Evolutionary conservation across 2,797 vertebrate genomes (phyloP), one percentile per base, ranked within the genome.

Genomic region (Lindbergichthys nudifrons): DNA sequence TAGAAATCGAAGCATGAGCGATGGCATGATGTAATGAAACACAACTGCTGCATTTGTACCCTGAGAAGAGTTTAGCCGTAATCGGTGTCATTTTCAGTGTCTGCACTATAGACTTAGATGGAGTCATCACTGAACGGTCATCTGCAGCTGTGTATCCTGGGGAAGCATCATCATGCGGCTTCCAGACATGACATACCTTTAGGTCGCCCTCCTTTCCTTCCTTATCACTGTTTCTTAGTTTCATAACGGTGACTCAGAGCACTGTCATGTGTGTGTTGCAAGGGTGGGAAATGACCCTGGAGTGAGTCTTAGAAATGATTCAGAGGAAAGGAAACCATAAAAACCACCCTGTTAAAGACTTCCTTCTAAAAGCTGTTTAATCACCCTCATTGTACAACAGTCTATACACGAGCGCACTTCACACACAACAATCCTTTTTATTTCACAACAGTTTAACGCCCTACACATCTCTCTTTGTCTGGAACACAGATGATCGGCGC

Each of bases 1-100:
- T 51, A 62, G 64, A 87, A 86, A 90, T 90, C 58, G 72, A 90
- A 90, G 77, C 68, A 45, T 74, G 75, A 84, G 65, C 62, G 75
- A 85, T 76, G 64, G 72, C 73, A 75, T 90, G 91, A 90, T 90
- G 88, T 85, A 79, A 92, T 89, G 76, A 88, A 84, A 88, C 46
- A 71, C 88, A 88, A 86, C 75, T 18, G 77, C 65, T 48, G 63
- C 50, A 73, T 85, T 82, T 87, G 83, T 75, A 82, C 65, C 71
- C 19, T 1, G 52, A 82, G 86, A 88, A 65, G 79, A 79, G 62
- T 73, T 79, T 64, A 67, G 80, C 54, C 7, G 19, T 81, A 85
- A 86, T 88, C 82, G 82, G 78, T 74, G 79, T 83, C 79, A 78
- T 75, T 87, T 81, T 72, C 67, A 77, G 53, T 16, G 52, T 62